These are phyloP conservation scores for Eueremaeus valkanovi DNA, from an alignment of 2,888 invertebrate species.

Conservation along the genomic window DNA sequence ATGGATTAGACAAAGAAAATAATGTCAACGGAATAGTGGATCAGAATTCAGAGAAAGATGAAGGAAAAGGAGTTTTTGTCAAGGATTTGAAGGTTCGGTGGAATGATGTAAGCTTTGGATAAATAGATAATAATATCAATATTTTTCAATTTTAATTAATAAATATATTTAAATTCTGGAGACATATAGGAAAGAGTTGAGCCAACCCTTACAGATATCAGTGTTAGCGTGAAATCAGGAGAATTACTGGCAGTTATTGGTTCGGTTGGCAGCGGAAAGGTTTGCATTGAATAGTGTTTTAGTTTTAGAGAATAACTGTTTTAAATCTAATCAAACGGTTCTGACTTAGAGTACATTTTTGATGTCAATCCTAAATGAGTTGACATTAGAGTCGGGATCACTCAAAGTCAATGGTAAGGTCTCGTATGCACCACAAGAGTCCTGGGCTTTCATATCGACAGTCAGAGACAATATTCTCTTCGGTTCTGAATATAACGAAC, in stretches of 20 bases:
- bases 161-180: no score
- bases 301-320: no score
- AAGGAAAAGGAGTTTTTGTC: neutral
- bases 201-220: slow-evolving; percentile 49
- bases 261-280: slow-evolving; percentile 72
- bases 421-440: slow-evolving; percentile 62
- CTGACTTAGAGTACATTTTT: slow-evolving; percentile 50
- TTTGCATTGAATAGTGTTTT: no score
- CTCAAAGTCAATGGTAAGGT: slow-evolving; percentile 59
- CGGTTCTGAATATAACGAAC: slow-evolving; percentile 51
- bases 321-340: no score
- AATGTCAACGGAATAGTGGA: no score
- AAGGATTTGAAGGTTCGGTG: slow-evolving; percentile 26
- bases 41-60: no score
- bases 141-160: no score
- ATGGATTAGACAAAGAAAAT: no score
- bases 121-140: no score
- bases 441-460: slow-evolving; percentile 56
- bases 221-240: slow-evolving; percentile 51
- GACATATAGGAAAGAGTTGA: slow-evolving; percentile 16
- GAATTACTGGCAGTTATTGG: slow-evolving; percentile 73
- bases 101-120: neutral
- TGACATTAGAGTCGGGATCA: slow-evolving; percentile 61
- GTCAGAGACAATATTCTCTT: slow-evolving; percentile 55
- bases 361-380: slow-evolving; percentile 65